These are phyloP conservation scores for Proterorhinus semilunaris DNA, from an alignment of 2,113 vertebrate genomes.

Conservation along the genomic window DNA sequence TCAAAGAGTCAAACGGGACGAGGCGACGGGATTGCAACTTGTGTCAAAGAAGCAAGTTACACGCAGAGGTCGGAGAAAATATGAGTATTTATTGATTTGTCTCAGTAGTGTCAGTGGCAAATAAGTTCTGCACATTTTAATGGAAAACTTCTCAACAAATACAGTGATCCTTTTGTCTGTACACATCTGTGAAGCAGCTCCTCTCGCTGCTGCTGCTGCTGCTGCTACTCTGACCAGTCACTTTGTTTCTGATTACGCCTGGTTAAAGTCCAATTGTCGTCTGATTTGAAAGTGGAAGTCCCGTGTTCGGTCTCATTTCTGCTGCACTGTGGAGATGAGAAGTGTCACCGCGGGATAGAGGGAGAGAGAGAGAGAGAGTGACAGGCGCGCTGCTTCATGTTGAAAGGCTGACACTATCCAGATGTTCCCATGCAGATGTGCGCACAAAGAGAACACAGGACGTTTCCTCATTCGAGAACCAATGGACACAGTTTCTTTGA, in stretches of 20 bases:
- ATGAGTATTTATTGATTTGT: background rate
- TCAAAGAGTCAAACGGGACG: constrained; percentile 8
- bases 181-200: constrained; percentile 60
- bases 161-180: background rate
- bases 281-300: constrained; percentile 58
- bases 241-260: constrained; percentile 54
- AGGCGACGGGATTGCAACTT: constrained; percentile 13
- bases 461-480: constrained; percentile 44
- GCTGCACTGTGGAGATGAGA: constrained; percentile 44
- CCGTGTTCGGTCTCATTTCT: constrained; percentile 30
- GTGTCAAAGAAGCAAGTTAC: background rate
- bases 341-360: constrained; percentile 47
- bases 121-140: too few relatives aligned
- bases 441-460: constrained; percentile 55
- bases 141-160: too few relatives aligned
- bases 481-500: constrained; percentile 63
- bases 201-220: constrained; percentile 23
- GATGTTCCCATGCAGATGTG: constrained; percentile 76
- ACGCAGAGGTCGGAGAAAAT: background rate
- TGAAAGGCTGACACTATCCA: constrained; percentile 71
- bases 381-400: constrained; percentile 53
- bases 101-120: too few relatives aligned
- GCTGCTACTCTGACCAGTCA: constrained; percentile 44
- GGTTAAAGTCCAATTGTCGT: constrained; percentile 67
- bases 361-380: constrained; percentile 51